phyloP scores from a whole-genome alignment of 2,113 vertebrate genomes.

The Aplodontia rufa region DNA sequence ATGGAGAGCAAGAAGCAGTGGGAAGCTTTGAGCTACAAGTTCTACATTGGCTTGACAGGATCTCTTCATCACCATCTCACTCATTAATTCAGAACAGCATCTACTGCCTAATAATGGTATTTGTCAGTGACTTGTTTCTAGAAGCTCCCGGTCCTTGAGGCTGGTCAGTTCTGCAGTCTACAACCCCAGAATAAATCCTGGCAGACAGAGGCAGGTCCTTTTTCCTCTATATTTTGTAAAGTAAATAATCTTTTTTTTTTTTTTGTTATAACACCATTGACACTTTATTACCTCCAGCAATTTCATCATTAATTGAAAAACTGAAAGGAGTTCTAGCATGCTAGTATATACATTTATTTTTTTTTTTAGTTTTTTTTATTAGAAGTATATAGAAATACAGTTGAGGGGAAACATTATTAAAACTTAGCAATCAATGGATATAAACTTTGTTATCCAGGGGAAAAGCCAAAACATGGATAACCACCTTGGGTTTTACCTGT shows the following conservation, averaged over 20 bases:
- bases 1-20: background rate
- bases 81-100: constrained; percentile 36
- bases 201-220: background rate
- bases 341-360: too few relatives aligned
- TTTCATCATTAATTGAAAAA: too few relatives aligned
- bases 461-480: too few relatives aligned
- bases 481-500: too few relatives aligned
- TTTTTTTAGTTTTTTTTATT: too few relatives aligned
- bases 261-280: too few relatives aligned
- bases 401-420: too few relatives aligned
- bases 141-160: background rate
- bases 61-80: background rate
- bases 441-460: too few relatives aligned
- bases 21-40: background rate
- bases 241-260: background rate
- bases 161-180: background rate
- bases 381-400: too few relatives aligned
- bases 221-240: constrained; percentile 12
- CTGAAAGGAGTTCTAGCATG: too few relatives aligned
- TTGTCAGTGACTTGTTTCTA: constrained; percentile 54
- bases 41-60: background rate
- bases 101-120: background rate
- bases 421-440: too few relatives aligned
- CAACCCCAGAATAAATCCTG: background rate
- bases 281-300: too few relatives aligned